These are phyloP conservation scores for Yponomeuta malinellus DNA, from an alignment of 2,888 invertebrate species.

Conservation along the genomic window DNA sequence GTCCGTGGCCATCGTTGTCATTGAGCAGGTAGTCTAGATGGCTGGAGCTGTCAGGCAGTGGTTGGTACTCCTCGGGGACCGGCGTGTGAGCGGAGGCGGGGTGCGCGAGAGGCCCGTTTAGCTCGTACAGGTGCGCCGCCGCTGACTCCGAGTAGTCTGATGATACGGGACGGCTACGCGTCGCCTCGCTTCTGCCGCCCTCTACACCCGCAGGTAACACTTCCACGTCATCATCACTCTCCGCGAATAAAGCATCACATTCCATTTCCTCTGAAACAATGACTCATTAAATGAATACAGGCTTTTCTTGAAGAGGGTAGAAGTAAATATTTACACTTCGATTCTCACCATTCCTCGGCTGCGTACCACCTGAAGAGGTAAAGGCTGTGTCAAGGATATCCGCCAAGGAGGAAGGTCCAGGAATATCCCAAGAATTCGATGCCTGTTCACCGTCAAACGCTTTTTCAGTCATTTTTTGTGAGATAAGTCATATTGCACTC, in stretches of 20 bases:
- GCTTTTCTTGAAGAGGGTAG: no score
- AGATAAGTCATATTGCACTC: slow-evolving; percentile 32
- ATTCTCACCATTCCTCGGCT: slow-evolving; percentile 51
- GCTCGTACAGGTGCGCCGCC: slow-evolving; percentile 47
- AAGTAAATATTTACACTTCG: no score
- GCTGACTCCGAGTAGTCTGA: slow-evolving; percentile 57
- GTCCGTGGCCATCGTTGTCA: slow-evolving; percentile 36
- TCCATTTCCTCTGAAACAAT: slow-evolving; percentile 77
- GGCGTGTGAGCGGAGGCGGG: slow-evolving; percentile 58
- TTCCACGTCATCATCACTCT: slow-evolving; percentile 78
- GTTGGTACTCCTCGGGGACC: slow-evolving; percentile 67
- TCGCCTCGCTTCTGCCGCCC: slow-evolving; percentile 16
- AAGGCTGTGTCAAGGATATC: slow-evolving; percentile 80
- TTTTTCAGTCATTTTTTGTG: slow-evolving; percentile 58
- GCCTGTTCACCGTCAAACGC: slow-evolving; percentile 53
- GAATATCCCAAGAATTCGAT: slow-evolving; percentile 60
- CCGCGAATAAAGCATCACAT: slow-evolving; percentile 79
- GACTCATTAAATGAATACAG: not conserved
- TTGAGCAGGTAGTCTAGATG: slow-evolving; percentile 49
- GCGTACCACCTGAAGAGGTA: slow-evolving; percentile 70
- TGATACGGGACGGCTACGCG: slow-evolving; percentile 27
- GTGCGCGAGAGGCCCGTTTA: slow-evolving; percentile 44
- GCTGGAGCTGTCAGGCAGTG: slow-evolving; percentile 63
- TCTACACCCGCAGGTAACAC: slow-evolving; percentile 47
- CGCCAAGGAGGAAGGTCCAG: slow-evolving; percentile 72